phyloP scores from a whole-genome alignment of 2,113 vertebrate genomes.

The Athene cunicularia region DNA sequence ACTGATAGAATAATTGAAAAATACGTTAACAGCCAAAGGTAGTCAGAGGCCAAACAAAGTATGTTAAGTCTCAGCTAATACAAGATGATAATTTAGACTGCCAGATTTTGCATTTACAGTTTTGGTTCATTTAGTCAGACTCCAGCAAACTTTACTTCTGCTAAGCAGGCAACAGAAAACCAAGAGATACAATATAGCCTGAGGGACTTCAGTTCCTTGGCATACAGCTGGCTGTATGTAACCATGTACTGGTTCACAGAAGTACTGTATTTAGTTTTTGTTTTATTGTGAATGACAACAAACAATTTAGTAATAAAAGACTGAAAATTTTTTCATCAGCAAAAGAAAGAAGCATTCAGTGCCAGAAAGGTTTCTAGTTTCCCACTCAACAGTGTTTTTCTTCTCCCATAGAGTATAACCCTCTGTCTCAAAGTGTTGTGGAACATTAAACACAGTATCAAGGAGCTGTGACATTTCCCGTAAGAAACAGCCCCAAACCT shows the following conservation, averaged over 20 bases:
- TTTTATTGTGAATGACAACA: constrained; percentile 28
- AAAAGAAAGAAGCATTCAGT: background rate
- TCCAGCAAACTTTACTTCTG: constrained; percentile 35
- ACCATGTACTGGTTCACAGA: background rate
- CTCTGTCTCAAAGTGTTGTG: background rate
- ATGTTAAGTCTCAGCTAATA: constrained; percentile 34
- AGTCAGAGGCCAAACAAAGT: constrained; percentile 29
- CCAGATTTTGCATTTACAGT: constrained; percentile 38
- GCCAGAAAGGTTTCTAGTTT: background rate
- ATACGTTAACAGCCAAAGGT: constrained; percentile 1
- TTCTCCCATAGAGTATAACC: background rate
- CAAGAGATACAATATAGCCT: background rate
- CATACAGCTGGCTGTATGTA: background rate
- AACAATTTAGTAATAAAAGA: background rate
- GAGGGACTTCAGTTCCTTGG: constrained; percentile 1
- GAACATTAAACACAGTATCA: background rate
- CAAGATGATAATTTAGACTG: constrained; percentile 10
- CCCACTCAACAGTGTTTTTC: background rate
- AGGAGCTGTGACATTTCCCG: background rate
- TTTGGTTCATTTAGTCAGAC: constrained; percentile 36
- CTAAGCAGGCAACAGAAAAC: constrained; percentile 12
- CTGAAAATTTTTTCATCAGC: constrained; percentile 27
- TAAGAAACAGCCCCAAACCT: constrained; percentile 17
- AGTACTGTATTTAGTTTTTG: background rate
- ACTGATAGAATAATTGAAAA: constrained; percentile 51